Evolutionary conservation across 2,797 vertebrate species (phyloP).

Genomic region (Protonibea diacanthus): DNA sequence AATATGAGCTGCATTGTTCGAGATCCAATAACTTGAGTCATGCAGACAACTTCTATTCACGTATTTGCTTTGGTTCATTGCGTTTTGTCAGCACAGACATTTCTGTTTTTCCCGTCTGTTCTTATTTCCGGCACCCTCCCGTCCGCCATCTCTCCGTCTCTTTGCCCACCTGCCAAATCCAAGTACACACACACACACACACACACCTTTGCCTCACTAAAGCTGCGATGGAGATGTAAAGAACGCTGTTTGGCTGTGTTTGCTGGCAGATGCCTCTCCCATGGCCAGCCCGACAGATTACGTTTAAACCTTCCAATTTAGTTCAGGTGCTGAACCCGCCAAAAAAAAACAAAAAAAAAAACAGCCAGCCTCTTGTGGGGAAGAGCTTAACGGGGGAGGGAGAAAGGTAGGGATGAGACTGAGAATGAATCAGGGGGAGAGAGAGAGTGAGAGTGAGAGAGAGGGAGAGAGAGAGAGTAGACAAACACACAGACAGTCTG

Average conservation of each 20-base stretch:
- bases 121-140: conserved; percentile 12
- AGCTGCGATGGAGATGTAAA: conserved; percentile 65
- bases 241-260: conserved; percentile 51
- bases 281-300: conserved; percentile 57
- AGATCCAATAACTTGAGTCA: neutral
- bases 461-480: conserved; percentile 15
- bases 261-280: conserved; percentile 57
- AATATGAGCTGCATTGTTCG: neutral
- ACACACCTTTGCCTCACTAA: conserved; percentile 42
- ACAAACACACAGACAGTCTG: conserved; percentile 28
- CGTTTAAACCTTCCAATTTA: conserved; percentile 67
- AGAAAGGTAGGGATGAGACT: conserved; percentile 36
- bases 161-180: conserved; percentile 62
- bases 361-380: conserved; percentile 40
- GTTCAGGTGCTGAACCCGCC: conserved; percentile 62
- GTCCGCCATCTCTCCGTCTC: conserved; percentile 19
- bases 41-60: neutral
- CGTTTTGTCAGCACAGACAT: conserved; percentile 11
- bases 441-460: neutral
- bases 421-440: conserved; percentile 42
- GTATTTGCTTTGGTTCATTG: neutral
- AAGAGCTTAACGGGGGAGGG: conserved; percentile 32
- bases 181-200: conserved; percentile 13
- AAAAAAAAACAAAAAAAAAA: conserved; percentile 27
- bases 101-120: conserved; percentile 38